These are phyloP conservation scores for Archaeoteleia sp. DNA, from an alignment of 2,888 invertebrate species.

Conservation along the genomic window DNA sequence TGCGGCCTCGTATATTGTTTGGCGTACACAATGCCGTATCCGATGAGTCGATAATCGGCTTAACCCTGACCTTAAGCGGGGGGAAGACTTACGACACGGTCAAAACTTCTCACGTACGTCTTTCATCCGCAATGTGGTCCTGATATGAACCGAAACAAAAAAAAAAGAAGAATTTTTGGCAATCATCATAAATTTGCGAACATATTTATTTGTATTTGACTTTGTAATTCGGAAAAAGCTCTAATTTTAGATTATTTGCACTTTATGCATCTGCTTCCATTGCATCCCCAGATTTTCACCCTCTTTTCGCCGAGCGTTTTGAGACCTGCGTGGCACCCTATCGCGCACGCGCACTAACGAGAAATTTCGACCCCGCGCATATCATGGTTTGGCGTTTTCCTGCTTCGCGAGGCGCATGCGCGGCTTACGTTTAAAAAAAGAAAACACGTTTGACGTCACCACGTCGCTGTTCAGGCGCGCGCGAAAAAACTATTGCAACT, in stretches of 20 bases:
- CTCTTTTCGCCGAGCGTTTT: conserved; percentile 1
- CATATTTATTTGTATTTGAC: too few relatives aligned
- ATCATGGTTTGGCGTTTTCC: too few relatives aligned
- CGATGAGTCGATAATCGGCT: conserved; percentile 62
- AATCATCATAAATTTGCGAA: not conserved
- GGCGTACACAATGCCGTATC: conserved; percentile 50
- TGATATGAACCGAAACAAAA: conserved; percentile 38
- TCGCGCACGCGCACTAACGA: conserved; percentile 6
- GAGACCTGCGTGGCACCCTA: conserved; percentile 5
- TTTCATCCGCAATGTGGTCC: conserved; percentile 39
- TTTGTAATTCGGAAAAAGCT: too few relatives aligned
- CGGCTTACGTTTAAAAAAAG: not conserved
- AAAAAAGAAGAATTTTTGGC: not conserved
- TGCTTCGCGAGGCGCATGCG: not conserved
- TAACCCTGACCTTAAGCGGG: conserved; percentile 68
- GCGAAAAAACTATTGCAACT: not conserved
- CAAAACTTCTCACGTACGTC: conserved; percentile 43
- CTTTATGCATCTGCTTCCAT: conserved; percentile 1
- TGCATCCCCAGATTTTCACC: not conserved
- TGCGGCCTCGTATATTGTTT: conserved; percentile 52
- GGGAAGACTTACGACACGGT: conserved; percentile 59
- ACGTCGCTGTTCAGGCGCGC: not conserved
- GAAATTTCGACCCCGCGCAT: not conserved
- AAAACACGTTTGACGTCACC: not conserved
- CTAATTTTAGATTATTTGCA: too few relatives aligned